Evolutionary conservation across 2,113 vertebrate genomes (phyloP), one percentile per base, ranked within the genome.

Genomic region (Mionectes macconnelli): DNA sequence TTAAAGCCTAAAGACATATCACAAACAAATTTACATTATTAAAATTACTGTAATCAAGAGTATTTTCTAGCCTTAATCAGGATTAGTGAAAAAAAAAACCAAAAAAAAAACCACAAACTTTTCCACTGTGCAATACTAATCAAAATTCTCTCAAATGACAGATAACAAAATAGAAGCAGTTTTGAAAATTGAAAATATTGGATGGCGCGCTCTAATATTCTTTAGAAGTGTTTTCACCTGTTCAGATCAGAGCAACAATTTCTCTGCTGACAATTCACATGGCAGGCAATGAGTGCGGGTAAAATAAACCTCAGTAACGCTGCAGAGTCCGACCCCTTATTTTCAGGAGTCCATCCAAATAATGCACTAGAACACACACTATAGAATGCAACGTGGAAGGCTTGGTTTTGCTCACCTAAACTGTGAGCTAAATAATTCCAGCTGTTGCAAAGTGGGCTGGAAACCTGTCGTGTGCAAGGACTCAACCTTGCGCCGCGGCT

Each of bases 11-110:
- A 79, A 96, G 90, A 96, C 93, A 44, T 88, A 96, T 94, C 97
- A 95, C 82, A 96, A 95, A 94, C 91, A 94, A 98, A 97, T 96
- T 97, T 94, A 94, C 97, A 94, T 94, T 97, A 97, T 81, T 79
- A 96, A 96, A 97, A 97, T 96, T 91, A 96, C 96, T 97, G 90
- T 96, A 94, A 97, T 96, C 97, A 91, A 86, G 91, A 90, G 87
- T 88, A 49, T 96, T 96, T 77, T 88, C 69, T 35, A 89, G 93
- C 93, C 90, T 95, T 97, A 97, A 96, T 84, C 74, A 21, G 93
- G 96, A 97, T 95, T 97, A 95, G 22, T 9, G 22, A 95, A 94
- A 73, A 14, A 45, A 18, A 45, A 20, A 45, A 49, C 23, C 24
- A 35, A 35, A 52, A 33, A 9, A 42, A 14, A 1, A 2, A 14